phyloP scores from a whole-genome alignment of 37 sponge, comb jelly and placozoan genomes.

The Theonella swinhoei region DNA sequence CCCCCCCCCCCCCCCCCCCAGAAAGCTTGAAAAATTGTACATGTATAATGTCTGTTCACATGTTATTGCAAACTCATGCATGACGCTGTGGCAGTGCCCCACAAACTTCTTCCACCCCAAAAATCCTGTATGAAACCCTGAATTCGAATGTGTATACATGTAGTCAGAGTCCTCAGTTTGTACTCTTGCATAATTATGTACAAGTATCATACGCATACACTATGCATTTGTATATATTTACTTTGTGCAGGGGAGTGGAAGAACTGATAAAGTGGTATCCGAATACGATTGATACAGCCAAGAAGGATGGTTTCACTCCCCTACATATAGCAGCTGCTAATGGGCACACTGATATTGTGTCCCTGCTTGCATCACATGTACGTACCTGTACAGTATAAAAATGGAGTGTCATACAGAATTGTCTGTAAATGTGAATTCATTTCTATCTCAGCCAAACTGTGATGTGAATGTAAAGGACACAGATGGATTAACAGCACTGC shows the following conservation, averaged over 20 bases:
- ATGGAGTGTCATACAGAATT: background rate
- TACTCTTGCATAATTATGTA: too few species aligned
- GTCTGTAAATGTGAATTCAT: background rate
- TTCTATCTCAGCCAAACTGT: constrained; percentile 52
- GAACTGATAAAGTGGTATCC: constrained; percentile 33
- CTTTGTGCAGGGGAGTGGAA: constrained; percentile 52
- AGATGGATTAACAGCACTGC: constrained; percentile 67
- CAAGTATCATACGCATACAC: too few species aligned
- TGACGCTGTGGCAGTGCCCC: too few species aligned
- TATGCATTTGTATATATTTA: too few species aligned
- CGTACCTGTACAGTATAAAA: background rate
- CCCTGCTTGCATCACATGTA: constrained; percentile 45
- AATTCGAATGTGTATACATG: too few species aligned
- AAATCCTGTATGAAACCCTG: too few species aligned
- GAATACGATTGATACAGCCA: constrained; percentile 30
- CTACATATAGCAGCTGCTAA: constrained; percentile 64
- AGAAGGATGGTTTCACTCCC: constrained; percentile 58
- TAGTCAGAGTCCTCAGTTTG: too few species aligned
- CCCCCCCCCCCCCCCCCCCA: too few species aligned
- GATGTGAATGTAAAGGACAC: constrained; percentile 28
- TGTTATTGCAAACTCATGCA: too few species aligned
- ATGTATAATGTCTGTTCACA: too few species aligned
- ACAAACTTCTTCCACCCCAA: too few species aligned
- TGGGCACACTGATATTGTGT: constrained; percentile 31
- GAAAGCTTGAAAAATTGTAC: too few species aligned